These are phyloP conservation scores for Spilogale gracilis DNA, from an alignment of 2,113 vertebrate genomes.

Conservation along the genomic window DNA sequence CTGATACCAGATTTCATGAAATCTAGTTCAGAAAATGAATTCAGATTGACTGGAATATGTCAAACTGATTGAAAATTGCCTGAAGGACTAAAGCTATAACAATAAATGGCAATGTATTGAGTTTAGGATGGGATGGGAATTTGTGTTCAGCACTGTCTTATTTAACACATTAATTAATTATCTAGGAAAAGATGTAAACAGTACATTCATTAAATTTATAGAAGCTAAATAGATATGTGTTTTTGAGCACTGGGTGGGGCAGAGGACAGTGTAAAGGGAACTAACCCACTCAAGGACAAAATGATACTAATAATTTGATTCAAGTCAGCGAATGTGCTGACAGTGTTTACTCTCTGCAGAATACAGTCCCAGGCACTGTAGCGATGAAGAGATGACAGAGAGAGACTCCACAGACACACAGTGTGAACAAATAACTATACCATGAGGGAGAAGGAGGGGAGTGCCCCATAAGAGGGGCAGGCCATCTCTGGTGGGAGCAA, in stretches of 20 bases:
- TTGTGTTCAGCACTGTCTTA: background rate
- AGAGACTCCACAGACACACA: background rate
- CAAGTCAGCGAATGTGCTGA: background rate
- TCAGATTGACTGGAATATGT: constrained; percentile 72
- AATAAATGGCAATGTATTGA: constrained; percentile 52
- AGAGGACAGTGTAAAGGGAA: background rate
- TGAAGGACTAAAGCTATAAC: constrained; percentile 34
- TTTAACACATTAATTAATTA: constrained; percentile 65
- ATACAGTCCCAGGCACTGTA: background rate
- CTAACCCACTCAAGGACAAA: background rate
- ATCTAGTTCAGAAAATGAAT: constrained; percentile 74
- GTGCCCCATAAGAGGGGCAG: accelerated
- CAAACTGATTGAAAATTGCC: constrained; percentile 82
- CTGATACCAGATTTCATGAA: constrained; percentile 57
- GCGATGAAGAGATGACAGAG: background rate
- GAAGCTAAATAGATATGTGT: background rate
- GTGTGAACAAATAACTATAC: accelerated
- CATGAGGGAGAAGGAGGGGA: background rate
- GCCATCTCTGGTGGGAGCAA: background rate
- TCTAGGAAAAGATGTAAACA: constrained; percentile 13
- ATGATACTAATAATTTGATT: background rate
- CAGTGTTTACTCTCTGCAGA: background rate
- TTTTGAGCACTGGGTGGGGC: background rate
- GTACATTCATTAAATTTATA: constrained; percentile 11
- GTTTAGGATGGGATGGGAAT: background rate